Conservation (phyloP, 2,113 vertebrate species). For the Tonatia bakeri region DNA sequence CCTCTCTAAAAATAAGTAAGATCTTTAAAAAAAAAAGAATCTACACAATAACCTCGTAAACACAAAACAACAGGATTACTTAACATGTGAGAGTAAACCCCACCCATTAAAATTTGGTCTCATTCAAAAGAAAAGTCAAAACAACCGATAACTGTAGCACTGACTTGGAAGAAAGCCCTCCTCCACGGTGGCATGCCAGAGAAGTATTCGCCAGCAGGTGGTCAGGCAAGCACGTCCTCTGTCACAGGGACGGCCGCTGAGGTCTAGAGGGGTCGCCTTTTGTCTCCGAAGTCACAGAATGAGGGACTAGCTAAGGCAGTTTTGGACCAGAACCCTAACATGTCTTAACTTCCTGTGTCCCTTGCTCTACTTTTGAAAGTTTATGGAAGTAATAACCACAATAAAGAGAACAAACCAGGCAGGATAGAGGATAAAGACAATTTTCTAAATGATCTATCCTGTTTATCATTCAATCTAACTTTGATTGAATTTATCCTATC, state of each 20-base stretch:
- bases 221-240: background rate
- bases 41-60: background rate
- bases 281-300: background rate
- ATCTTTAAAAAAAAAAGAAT: background rate
- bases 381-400: background rate
- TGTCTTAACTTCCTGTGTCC: background rate
- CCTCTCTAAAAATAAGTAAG: too few species aligned
- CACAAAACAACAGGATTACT: background rate
- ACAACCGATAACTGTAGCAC: background rate
- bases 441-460: background rate
- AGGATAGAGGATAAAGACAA: background rate
- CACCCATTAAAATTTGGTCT: background rate
- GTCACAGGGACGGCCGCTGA: background rate
- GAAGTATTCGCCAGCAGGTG: too few species aligned
- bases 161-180: background rate
- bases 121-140: conserved; percentile 20
- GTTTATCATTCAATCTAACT: background rate
- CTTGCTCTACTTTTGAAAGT: background rate
- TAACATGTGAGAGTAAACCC: background rate
- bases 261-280: background rate
- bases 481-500: background rate
- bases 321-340: background rate
- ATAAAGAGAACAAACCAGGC: background rate
- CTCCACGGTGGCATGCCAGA: background rate
- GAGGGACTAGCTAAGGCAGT: background rate